Base-by-base conservation (phyloP, 2,888 invertebrate species). In the Drosophila barbarae region DNA sequence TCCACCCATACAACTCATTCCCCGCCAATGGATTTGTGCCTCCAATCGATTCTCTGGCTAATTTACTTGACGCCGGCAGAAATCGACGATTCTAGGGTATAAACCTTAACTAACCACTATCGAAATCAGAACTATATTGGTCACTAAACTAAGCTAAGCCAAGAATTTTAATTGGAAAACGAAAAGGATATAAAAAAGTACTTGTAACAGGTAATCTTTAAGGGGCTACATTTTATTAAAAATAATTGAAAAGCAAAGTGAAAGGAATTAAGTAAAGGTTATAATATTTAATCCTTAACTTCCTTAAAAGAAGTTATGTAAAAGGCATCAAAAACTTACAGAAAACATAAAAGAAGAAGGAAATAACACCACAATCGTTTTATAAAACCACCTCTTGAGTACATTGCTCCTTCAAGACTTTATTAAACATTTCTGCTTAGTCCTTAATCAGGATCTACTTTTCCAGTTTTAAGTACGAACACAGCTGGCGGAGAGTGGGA, bases 61-160 rank as follows among this genome's bases (percentile, higher is more conserved):
- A 83, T 85, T 79, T 80, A 81, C 49, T 53, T 66, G 59, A 26
- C 38, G 54, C 35, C 57, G 49, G 51, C 38, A 51, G 50, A 52
- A 55, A 50, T 50, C 21, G 57, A 28, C 34, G 32, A 28, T 12
- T 30, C 18, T 30, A 12, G 12, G 21, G 15, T 7, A 36, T 58
- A 58, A 36, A 32, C 0, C 23, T 23, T 5, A 23, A 23, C 4
- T 4, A 23, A 23, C 18, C 41, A 23, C 8, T 28, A n/a, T 36
- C 34, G 21, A 21, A 34, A 34, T 30, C 18, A 21, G 28, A 41
- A 21, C 30, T 12, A 15, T 10, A 21, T 2, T 10, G 13, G 5
- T 13, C 13, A 21, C 13, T 7, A n/a, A 51, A 36, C 35, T 41
- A 41, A 41, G 4, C 41, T 41, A 26, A 26, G 5, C n/a, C 26